These are phyloP conservation scores for Alosa sapidissima DNA, from an alignment of 2,797 vertebrate genomes.

Conservation along the genomic window DNA sequence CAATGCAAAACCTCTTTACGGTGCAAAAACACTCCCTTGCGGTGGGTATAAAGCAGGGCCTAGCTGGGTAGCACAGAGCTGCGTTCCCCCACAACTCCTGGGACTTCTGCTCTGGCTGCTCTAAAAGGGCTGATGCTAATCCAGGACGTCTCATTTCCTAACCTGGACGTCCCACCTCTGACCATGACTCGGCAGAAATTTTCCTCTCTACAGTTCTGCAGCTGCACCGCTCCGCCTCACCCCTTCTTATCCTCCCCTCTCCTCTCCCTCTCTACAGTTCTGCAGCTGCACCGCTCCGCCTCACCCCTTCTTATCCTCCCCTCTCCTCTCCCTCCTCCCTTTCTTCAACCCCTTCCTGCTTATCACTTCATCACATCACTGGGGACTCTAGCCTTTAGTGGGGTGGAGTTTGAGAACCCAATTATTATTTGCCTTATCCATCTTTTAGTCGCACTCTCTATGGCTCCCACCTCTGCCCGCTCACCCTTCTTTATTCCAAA, in stretches of 20 bases:
- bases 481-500: background rate
- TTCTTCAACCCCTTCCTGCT: background rate
- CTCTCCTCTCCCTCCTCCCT: background rate
- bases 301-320: background rate
- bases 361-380: background rate
- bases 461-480: background rate
- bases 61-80: background rate
- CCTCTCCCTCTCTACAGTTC: background rate
- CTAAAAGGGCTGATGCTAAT: background rate
- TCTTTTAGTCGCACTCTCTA: background rate
- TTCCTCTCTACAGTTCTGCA: background rate
- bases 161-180: slow-evolving; percentile 8
- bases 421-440: background rate
- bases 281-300: background rate
- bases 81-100: background rate
- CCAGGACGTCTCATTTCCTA: background rate
- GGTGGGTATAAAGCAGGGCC: background rate
- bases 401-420: background rate
- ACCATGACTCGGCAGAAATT: background rate
- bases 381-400: background rate
- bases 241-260: background rate
- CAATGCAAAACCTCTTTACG: too few species aligned
- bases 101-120: background rate
- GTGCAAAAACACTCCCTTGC: too few species aligned
- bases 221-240: background rate